Conservation (phyloP, 2,113 vertebrate genomes). For the Sphyrna mokarran region DNA sequence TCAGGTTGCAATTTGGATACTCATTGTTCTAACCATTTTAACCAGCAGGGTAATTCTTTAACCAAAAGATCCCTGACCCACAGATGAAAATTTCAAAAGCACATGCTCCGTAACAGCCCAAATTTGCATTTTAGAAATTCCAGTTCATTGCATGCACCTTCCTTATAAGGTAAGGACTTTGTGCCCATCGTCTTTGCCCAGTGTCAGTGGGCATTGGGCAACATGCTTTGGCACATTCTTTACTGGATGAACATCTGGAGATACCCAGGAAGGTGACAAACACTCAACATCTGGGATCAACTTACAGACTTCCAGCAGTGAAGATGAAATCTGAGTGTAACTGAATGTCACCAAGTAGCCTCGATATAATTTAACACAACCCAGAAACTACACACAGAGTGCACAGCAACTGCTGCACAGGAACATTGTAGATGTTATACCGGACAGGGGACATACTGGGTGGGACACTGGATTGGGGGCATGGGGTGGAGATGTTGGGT, state of each 20-base stretch:
- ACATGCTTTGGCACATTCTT: not conserved
- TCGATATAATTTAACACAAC: not conserved
- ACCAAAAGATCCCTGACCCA: not conserved
- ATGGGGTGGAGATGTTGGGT: not conserved
- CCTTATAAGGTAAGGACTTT: not conserved
- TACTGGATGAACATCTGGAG: not conserved
- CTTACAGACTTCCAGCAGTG: not conserved
- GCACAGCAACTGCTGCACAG: not conserved
- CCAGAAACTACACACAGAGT: not conserved
- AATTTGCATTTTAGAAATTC: conserved; percentile 20
- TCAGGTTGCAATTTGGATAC: not conserved
- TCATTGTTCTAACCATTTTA: not conserved
- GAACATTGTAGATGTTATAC: not conserved
- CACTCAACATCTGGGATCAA: not conserved
- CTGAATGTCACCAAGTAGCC: not conserved
- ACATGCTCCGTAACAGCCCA: not conserved
- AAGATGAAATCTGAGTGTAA: not conserved
- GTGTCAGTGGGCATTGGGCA: not conserved
- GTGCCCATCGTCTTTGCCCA: not conserved
- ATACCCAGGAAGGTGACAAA: not conserved
- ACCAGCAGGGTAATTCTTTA: not conserved
- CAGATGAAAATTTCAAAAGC: not conserved
- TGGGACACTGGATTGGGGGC: too few species aligned
- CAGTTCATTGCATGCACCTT: not conserved
- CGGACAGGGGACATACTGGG: not conserved